Evolutionary conservation across 1,140 invertebrate genomes (phyloP), one percentile per base, ranked within the genome.

Genomic region (Augochlora pura): DNA sequence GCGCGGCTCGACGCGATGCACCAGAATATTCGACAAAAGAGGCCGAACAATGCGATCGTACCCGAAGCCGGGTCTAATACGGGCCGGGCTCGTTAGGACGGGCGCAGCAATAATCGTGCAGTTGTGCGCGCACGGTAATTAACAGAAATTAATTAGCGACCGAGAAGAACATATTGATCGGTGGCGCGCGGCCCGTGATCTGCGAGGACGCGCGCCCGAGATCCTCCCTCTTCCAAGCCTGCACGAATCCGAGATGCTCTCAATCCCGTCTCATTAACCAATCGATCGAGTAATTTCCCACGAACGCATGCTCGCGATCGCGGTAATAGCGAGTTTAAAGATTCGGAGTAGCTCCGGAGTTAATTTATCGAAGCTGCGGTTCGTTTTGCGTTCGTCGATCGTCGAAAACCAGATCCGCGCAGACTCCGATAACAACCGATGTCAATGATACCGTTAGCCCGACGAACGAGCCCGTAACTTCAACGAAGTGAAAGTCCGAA

Each of bases 81-180:
- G 18, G 39, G 21, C 27, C 12, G 57, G 12, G 25, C 39, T 73
- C 62, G 62, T 74, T 65, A 67, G 60, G 5, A 32, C 25, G 9
- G 1, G 42, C 39, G 14, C 42, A 38, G 16, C 54, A 57, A 59
- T 57, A 21, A 68, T 63, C 73, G n/a, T 39, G 64, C 77, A 52
- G 63, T 21, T 49, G 27, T 23, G 59, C 46, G 74, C 68, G 54
- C 21, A 62, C 9, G 84, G 84, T 87, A 88, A 88, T 88, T 88
- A 88, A 87, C 85, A 77, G 80, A 82, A 87, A 88, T 88, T 87
- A 86, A 88, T 88, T 87, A 85, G 86, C 83, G 49, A 66, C 60
- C 69, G 57, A 71, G 69, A 69, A 42, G 76, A 63, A 39, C 42
- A 3, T 64, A 78, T 72, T n/a, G 76, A 78, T 14, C 39, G 18